These are phyloP conservation scores for Argya squamiceps DNA, from an alignment of 2,797 vertebrate species.

Conservation along the genomic window DNA sequence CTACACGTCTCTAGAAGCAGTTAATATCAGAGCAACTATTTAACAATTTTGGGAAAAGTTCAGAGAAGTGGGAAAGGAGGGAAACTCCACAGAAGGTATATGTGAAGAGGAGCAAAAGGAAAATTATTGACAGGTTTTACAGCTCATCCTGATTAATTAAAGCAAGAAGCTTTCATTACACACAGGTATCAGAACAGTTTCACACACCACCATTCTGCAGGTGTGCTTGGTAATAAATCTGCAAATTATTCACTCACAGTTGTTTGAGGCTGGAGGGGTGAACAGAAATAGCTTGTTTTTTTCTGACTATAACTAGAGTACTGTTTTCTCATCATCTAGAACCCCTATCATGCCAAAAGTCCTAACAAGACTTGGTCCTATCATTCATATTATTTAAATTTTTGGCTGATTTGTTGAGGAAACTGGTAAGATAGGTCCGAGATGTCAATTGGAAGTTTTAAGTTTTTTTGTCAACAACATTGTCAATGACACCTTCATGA, in stretches of 20 bases:
- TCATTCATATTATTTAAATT: not conserved
- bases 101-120: not conserved
- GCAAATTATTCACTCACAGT: not conserved
- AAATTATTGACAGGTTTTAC: not conserved
- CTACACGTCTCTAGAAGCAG: not conserved
- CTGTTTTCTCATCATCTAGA: not conserved
- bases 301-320: not conserved
- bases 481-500: not conserved
- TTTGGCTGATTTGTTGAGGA: not conserved
- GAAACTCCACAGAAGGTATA: not conserved
- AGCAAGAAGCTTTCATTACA: not conserved
- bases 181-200: not conserved
- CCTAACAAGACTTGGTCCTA: not conserved
- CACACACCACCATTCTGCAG: not conserved
- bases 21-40: not conserved
- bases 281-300: not conserved
- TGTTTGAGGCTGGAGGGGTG: not conserved
- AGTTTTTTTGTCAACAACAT: not conserved
- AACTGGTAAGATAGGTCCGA: not conserved
- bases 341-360: accelerated
- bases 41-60: not conserved
- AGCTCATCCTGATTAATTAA: not conserved
- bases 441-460: not conserved
- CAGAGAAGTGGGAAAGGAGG: not conserved
- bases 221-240: not conserved